Evolutionary conservation across 2,113 vertebrate genomes (phyloP), one percentile per base, ranked within the genome.

Genomic region (Antennarius striatus): DNA sequence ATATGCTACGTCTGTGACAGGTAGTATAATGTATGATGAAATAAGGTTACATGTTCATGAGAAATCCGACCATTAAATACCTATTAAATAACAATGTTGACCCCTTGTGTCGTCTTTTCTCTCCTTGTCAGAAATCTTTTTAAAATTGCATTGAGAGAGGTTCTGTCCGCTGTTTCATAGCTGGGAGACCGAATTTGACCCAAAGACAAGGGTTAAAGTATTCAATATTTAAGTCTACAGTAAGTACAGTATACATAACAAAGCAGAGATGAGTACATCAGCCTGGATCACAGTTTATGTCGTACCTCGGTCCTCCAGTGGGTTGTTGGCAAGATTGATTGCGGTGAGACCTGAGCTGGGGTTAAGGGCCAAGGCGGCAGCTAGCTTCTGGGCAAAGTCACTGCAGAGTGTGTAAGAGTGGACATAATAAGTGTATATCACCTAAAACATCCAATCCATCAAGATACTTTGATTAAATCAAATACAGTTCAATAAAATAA

Each of bases 311-410:
- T 99, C 97, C 92, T 99, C 97, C 75, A 99, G 93, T 3, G 94
- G 92, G 85, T 99, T 99, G 89, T 94, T 96, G 69, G 96, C 94
- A 82, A 99, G 96, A 93, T 98, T 96, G 83, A 99, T 94, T 0
- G 93, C 95, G 81, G 96, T 92, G 73, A 99, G 96, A 92, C 95
- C 96, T 93, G 96, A 98, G 94, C 63, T 92, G 77, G 94, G 87
- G 86, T 98, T 98, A 64, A 96, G 94, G 47, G 94, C 91, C 65
- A 98, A 92, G 56, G 96, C 95, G 83, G 86, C 88, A 67, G 96
- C 94, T 62, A 99, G 89, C 79, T 98, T 99, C 89, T 98, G 97
- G 72, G 96, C 95, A 94, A 99, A 98, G 90, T 99, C 97, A 68
- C 96, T 99, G 80, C 13, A 39, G 49, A 45, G 51, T 29, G 36